These are phyloP conservation scores for Drosophila trapezifrons DNA, from an alignment of 1,140 invertebrate genomes.

Conservation along the genomic window DNA sequence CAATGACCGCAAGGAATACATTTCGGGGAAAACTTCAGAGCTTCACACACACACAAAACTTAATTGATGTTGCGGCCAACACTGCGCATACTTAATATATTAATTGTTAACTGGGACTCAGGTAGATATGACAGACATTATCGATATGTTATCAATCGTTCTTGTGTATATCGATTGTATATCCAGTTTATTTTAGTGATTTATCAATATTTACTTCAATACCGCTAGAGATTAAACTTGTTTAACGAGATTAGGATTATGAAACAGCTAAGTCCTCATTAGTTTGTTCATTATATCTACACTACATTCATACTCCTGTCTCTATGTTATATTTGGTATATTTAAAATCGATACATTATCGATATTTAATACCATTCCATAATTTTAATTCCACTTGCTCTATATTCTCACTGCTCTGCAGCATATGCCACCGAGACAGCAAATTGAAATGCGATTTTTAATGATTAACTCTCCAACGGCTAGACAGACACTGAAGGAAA, in stretches of 20 bases:
- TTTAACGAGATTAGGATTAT: no score
- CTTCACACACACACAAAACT: slow-evolving; percentile 11
- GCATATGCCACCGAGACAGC: slow-evolving; percentile 7
- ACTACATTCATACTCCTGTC: background rate
- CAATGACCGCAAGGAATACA: slow-evolving; percentile 8
- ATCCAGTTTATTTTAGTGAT: no score
- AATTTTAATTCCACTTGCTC: background rate
- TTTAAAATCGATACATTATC: no score
- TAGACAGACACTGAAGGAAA: slow-evolving; percentile 7
- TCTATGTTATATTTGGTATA: no score
- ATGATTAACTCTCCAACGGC: slow-evolving; percentile 21
- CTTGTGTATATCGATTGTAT: no score
- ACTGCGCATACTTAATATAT: slow-evolving; percentile 51
- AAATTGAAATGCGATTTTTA: slow-evolving; percentile 62
- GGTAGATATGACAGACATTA: background rate
- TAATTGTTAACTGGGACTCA: slow-evolving; percentile 33
- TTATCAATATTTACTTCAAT: no score
- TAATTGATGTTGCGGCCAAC: slow-evolving; percentile 53
- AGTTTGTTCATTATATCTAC: no score
- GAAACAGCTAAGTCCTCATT: no score
- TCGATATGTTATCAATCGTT: background rate
- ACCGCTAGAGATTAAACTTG: background rate
- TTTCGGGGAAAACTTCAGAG: slow-evolving; percentile 5
- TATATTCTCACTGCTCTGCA: background rate
- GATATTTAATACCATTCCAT: background rate